Percentiles rank a stretch among this genome's conserved stretches.
Evolutionary conservation across 1,140 invertebrate species (phyloP).

Genomic region (Brachionus sp.): DNA sequence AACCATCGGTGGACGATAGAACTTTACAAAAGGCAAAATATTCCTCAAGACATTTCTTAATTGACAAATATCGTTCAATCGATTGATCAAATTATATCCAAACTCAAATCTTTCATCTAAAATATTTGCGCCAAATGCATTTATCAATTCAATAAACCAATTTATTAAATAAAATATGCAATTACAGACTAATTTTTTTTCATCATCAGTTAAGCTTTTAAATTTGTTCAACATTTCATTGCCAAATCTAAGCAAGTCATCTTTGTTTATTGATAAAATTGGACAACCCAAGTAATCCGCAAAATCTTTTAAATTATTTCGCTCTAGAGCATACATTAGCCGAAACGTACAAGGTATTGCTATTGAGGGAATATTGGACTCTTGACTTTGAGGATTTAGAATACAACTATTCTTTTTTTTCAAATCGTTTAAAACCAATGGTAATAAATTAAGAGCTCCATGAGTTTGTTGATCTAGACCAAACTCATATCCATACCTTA

Average conservation of each 20-base stretch:
- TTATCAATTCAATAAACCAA: slow-evolving; percentile 42
- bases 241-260: not conserved
- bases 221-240: not conserved
- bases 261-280: slow-evolving; percentile 29
- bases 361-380: not conserved
- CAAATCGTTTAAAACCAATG: slow-evolving; percentile 1
- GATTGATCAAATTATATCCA: slow-evolving; percentile 8
- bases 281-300: slow-evolving; percentile 5
- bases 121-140: slow-evolving; percentile 5
- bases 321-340: slow-evolving; percentile 25
- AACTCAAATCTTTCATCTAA: not conserved
- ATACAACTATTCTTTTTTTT: slow-evolving; percentile 30
- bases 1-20: slow-evolving; percentile 35
- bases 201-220: slow-evolving; percentile 13
- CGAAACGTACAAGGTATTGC: slow-evolving; percentile 27
- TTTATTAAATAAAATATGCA: slow-evolving; percentile 31
- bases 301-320: slow-evolving; percentile 8
- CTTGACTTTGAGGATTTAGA: not conserved
- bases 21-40: not conserved
- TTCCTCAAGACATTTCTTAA: not conserved
- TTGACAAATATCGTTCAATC: not conserved
- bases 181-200: slow-evolving; percentile 36
- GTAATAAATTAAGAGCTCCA: slow-evolving; percentile 36
- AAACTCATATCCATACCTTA: slow-evolving; percentile 14
- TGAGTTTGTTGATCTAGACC: not conserved